Evolutionary conservation across 2,113 vertebrate species (phyloP).

Genomic region (Cyprinus carpio): DNA sequence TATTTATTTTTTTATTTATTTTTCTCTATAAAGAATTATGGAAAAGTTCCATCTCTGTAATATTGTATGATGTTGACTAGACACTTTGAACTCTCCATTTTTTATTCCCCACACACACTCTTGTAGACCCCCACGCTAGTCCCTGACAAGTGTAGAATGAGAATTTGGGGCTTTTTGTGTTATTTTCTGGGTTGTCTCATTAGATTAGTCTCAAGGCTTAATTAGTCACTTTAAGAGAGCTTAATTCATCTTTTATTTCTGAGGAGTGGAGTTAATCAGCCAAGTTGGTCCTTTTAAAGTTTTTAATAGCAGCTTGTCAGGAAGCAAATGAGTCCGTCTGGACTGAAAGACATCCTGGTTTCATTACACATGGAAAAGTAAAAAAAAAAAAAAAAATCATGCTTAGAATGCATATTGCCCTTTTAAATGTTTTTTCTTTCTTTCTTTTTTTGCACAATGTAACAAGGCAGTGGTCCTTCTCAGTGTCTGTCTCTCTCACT

Average conservation of each 20-base stretch:
- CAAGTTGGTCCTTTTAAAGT: too few relatives aligned
- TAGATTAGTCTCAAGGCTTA: too few relatives aligned
- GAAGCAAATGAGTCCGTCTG: too few relatives aligned
- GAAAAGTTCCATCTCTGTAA: background rate
- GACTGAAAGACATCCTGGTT: too few relatives aligned
- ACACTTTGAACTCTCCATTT: background rate
- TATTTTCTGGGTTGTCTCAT: too few relatives aligned
- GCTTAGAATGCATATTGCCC: background rate
- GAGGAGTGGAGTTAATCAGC: too few relatives aligned
- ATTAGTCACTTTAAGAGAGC: too few relatives aligned
- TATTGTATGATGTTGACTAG: background rate
- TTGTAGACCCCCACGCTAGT: background rate
- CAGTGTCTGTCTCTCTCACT: constrained; percentile 1
- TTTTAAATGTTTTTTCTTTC: background rate
- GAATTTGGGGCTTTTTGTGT: background rate
- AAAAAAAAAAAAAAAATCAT: background rate
- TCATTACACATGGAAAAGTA: background rate
- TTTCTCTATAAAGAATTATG: background rate
- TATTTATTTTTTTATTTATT: too few relatives aligned
- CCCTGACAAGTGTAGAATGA: constrained; percentile 33
- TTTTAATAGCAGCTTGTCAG: too few relatives aligned
- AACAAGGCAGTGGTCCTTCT: background rate
- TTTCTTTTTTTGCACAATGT: background rate
- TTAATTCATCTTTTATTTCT: too few relatives aligned
- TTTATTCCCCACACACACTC: background rate